Percentiles rank a stretch among this genome's conserved stretches.
Evolutionary conservation across 1,140 invertebrate genomes (phyloP).

Genomic region (Temnothorax nylanderi): DNA sequence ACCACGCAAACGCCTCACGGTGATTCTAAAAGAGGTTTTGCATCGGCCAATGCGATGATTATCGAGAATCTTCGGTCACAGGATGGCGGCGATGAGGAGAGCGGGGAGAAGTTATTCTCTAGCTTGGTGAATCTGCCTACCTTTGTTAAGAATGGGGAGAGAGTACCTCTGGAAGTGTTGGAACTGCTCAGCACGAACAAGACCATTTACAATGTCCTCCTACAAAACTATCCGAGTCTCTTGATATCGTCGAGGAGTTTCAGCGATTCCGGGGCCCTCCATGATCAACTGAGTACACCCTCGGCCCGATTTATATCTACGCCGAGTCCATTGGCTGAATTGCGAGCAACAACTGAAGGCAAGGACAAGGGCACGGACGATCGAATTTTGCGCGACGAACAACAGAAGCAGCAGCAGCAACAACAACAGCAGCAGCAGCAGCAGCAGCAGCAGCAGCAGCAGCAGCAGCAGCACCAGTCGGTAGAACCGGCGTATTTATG

Average conservation of each 20-base stretch:
- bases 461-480: slow-evolving; percentile 62
- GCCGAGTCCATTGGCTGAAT: slow-evolving; percentile 68
- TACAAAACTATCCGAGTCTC: slow-evolving; percentile 91
- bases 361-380: slow-evolving; percentile 61
- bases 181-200: slow-evolving; percentile 90
- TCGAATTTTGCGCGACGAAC: slow-evolving; percentile 31
- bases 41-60: slow-evolving; percentile 80
- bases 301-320: slow-evolving; percentile 73
- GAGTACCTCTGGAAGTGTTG: slow-evolving; percentile 90
- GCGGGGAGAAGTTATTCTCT: slow-evolving; percentile 88
- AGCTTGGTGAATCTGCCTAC: slow-evolving; percentile 94
- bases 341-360: slow-evolving; percentile 35
- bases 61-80: slow-evolving; percentile 77
- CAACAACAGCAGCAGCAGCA: not conserved
- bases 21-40: slow-evolving; percentile 76
- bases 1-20: slow-evolving; percentile 83
- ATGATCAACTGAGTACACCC: slow-evolving; percentile 76
- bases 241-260: slow-evolving; percentile 90
- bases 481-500: slow-evolving; percentile 86
- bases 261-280: slow-evolving; percentile 88
- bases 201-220: slow-evolving; percentile 89
- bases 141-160: slow-evolving; percentile 92
- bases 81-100: slow-evolving; percentile 77
- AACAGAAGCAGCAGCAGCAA: slow-evolving; percentile 72
- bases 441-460: not conserved